A percentile compares a stretch with the other conserved stretches of the same genome.
Evolutionary conservation across 1,140 invertebrate species (phyloP).

Genomic region (Trissolcus basalis): DNA sequence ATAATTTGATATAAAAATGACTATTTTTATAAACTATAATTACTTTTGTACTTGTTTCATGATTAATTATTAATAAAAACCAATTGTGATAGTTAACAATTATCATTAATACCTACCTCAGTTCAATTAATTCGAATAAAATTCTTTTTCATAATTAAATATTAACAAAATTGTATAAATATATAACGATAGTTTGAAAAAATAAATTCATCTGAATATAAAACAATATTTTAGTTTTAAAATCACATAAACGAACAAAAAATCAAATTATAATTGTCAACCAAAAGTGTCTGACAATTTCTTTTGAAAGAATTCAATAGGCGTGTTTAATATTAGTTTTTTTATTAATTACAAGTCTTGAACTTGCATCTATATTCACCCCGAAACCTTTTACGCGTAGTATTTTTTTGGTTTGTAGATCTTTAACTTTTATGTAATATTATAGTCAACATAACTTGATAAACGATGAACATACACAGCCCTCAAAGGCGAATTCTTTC

Average conservation of each 20-base stretch:
- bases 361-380: slow-evolving; percentile 53
- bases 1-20: too few relatives aligned
- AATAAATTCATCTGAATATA: too few relatives aligned
- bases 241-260: neutral
- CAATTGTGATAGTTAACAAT: too few relatives aligned
- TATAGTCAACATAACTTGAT: slow-evolving; percentile 58
- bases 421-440: slow-evolving; percentile 37
- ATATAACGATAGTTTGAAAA: too few relatives aligned
- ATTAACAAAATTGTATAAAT: too few relatives aligned
- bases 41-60: neutral
- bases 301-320: slow-evolving; percentile 6
- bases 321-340: slow-evolving; percentile 44
- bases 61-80: neutral
- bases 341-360: slow-evolving; percentile 58
- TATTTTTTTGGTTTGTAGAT: slow-evolving; percentile 56
- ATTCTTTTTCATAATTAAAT: too few relatives aligned
- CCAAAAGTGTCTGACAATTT: too few relatives aligned
- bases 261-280: neutral
- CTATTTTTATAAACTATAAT: neutral
- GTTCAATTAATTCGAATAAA: too few relatives aligned
- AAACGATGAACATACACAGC: slow-evolving; percentile 54
- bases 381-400: slow-evolving; percentile 54
- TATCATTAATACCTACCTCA: too few relatives aligned
- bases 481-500: slow-evolving; percentile 45
- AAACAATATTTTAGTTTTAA: too few relatives aligned